Evolutionary conservation across 2,888 invertebrate genomes (phyloP).

Genomic region (Aspidiotus rigidus): DNA sequence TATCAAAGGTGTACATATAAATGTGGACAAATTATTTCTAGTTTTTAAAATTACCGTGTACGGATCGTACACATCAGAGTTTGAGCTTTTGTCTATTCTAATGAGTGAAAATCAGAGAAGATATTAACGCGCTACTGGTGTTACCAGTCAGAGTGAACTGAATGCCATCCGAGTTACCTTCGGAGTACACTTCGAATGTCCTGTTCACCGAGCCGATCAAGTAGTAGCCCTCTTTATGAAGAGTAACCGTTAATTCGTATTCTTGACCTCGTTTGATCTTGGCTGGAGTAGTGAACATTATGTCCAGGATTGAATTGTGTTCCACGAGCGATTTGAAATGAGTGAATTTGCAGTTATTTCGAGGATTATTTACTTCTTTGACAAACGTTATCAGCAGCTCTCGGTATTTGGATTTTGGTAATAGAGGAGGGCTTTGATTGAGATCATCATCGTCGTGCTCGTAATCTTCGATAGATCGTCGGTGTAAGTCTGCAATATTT

Average conservation of each 20-base stretch:
- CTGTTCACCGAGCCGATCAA: constrained; percentile 13
- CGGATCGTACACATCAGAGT: no score
- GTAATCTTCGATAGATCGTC: no score
- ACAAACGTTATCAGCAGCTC: constrained; percentile 18
- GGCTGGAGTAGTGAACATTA: constrained; percentile 28
- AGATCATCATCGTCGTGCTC: no score
- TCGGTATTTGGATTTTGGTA: constrained; percentile 17
- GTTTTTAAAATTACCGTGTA: no score
- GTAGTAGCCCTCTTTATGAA: constrained; percentile 25
- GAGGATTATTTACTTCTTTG: constrained; percentile 20
- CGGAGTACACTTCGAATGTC: background rate
- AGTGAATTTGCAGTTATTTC: constrained; percentile 23
- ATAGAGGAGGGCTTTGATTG: no score
- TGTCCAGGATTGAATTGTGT: constrained; percentile 16
- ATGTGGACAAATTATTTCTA: no score
- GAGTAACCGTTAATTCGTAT: constrained; percentile 26
- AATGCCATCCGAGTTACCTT: constrained; percentile 3
- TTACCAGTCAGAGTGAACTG: constrained; percentile 14
- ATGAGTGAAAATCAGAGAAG: constrained; percentile 25
- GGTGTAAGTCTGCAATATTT: background rate
- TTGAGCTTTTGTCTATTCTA: background rate
- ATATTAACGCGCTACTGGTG: constrained; percentile 6
- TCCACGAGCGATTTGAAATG: constrained; percentile 27
- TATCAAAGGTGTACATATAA: no score
- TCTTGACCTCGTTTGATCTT: constrained; percentile 16